A percentile compares a stretch with the other conserved stretches of the same genome.
These are phyloP conservation scores for Dysmachus trigonus DNA, from an alignment of 2,888 invertebrate species.

Conservation along the genomic window DNA sequence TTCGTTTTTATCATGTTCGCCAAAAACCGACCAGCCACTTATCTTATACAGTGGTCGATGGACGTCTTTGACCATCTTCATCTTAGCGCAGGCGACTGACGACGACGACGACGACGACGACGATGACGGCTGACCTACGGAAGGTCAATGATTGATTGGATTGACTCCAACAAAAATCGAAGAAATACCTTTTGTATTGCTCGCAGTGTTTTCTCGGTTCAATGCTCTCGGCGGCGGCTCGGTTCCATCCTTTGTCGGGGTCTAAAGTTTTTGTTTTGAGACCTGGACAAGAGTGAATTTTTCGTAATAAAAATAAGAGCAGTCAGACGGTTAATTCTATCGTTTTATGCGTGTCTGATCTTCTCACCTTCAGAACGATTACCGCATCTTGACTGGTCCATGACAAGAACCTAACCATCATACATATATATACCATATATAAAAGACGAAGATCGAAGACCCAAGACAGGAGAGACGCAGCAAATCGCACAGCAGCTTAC, in stretches of 20 bases:
- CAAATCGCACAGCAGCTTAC: not conserved
- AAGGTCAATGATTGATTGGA: conserved; percentile 37
- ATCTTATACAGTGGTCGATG: not conserved
- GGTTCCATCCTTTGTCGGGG: not conserved
- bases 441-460: not conserved
- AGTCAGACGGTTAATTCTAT: conserved; percentile 13
- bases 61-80: not conserved
- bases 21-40: not conserved
- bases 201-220: not conserved
- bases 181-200: not conserved
- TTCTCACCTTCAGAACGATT: conserved; percentile 2
- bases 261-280: not conserved
- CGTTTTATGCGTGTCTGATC: conserved; percentile 8
- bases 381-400: not conserved
- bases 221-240: not conserved
- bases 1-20: conserved; percentile 15
- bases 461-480: not conserved
- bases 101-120: too few species aligned
- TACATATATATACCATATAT: too few species aligned
- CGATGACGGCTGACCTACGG: not conserved
- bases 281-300: not conserved
- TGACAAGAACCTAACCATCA: not conserved
- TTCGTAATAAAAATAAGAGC: conserved; percentile 13
- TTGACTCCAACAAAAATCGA: not conserved
- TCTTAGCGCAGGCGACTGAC: not conserved